Base-by-base conservation (phyloP, 2,113 vertebrate genomes). In the Fulica atra region DNA sequence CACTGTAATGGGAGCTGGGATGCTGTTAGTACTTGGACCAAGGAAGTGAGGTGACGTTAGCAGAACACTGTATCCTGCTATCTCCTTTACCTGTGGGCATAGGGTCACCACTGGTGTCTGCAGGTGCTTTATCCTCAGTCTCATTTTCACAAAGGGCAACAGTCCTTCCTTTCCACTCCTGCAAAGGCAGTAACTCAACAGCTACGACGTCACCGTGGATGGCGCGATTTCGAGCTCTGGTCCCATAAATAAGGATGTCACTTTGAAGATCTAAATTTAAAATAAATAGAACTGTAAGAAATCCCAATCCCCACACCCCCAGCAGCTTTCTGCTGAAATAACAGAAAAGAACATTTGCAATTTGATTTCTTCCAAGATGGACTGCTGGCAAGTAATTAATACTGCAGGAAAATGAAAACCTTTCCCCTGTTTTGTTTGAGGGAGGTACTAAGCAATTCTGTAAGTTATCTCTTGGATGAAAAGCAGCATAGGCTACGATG, bases 191-290 rank as follows among this genome's bases (percentile, higher is more conserved):
- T 76, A 99, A 54, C 86, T 99, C 99, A 60, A 99, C 98, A 18
- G 94, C 99, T 0, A 99, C 99, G 81, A 97, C 16, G 13, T 99
- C 99, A 13, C 99, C 98, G 0, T 99, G 99, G 90, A 99, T 97
- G 0, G 99, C 99, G 40, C 99, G 97, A 96, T 99, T 99, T 13
- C 99, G 98, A 51, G 98, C 97, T 97, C 98, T 99, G n/a, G 79
- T 65, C 10, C 99, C 99, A 2, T 95, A 97, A 95, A 99, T 97
- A 36, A 99, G 95, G 94, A 99, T 93, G 35, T 99, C 99, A 9
- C 97, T 98, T 31, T 97, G 96, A 65, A 99, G 97, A 40, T 98
- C 99, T 99, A 86, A 14, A 57, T 92, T 38, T 51, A 60, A 88
- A 85, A 68, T 3, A 81, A 90, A 79, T 1, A 50, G 35, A 70